Base-by-base conservation (phyloP, 1,140 invertebrate genomes). In the Sweltsa coloradensis region DNA sequence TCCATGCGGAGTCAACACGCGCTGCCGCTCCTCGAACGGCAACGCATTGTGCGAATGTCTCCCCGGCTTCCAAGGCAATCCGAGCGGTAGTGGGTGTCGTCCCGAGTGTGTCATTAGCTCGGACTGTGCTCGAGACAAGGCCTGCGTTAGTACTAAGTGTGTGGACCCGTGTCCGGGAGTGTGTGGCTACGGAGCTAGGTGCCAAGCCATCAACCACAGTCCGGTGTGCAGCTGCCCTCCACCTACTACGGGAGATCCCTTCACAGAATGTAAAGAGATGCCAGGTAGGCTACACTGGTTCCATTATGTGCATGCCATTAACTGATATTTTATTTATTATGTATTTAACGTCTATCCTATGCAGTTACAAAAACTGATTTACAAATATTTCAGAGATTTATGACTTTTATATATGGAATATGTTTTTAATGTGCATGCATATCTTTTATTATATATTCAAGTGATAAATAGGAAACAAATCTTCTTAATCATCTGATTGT, bases 181-280 rank as follows among this genome's bases (percentile, higher is more conserved):
- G 2, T 87, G 84, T 58, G 83, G 81, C 6, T 74, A 73, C 54
- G 70, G 66, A 23, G 83, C 79, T 7, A 54, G 74, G 50, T 83
- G 85, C 54, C 67, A 77, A 43, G 78, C 80, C 0, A 76, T 84
- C 53, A 85, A 85, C 58, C 87, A 89, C 57, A 83, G 81, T 52
- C 83, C 85, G 2, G 74, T 87, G 3, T 89, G 86, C 56, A 79
- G 74, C 11, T 90, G 87, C 58, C 78, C 81, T 27, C 60, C 72
- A 41, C 71, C 76, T 1, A 69, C 75, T 18, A 70, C 78, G 21
- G 85, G 85, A 37, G 82, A 88, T 77, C 83, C 86, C 27, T 87
- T 86, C 62, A 64, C 72, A 1, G 72, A 77, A 54, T 86, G 83
- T 53, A 71, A 63, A 60, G 66, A 68, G 54, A 67, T 65, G 59